Percentiles rank a stretch among this genome's conserved stretches.
These are phyloP conservation scores for Aythya baeri DNA, from an alignment of 2,113 vertebrate species.

Conservation along the genomic window DNA sequence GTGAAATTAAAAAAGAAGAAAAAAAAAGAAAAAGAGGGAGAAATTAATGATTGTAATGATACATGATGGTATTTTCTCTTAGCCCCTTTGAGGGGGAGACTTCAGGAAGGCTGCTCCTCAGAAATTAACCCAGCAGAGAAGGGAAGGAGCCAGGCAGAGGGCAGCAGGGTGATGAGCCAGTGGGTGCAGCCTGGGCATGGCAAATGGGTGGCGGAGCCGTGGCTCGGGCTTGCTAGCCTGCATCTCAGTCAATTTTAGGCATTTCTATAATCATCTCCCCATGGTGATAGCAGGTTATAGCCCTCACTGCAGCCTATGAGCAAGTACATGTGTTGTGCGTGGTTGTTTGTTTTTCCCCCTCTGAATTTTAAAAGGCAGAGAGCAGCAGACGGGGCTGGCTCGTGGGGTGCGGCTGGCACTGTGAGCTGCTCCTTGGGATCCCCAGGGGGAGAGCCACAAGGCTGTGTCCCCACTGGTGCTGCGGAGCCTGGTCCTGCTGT, in stretches of 20 bases:
- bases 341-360: fast-evolving
- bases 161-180: not conserved
- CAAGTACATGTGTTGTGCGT: not conserved
- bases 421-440: not conserved
- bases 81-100: not conserved
- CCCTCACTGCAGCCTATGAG: not conserved
- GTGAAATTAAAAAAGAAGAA: not conserved
- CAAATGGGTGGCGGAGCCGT: not conserved
- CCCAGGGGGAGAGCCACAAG: constrained; percentile 38
- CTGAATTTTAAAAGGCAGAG: not conserved
- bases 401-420: no score
- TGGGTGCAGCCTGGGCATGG: not conserved
- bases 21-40: not conserved
- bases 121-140: not conserved
- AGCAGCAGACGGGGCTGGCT: not conserved
- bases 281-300: not conserved
- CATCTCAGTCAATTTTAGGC: not conserved
- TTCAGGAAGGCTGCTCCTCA: not conserved
- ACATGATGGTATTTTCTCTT: not conserved
- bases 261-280: not conserved
- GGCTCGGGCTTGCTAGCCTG: not conserved
- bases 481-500: no score
- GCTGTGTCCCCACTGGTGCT: constrained; percentile 44
- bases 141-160: fast-evolving
- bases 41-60: not conserved